A percentile compares a stretch with the other conserved stretches of the same genome.
These are phyloP conservation scores for Oryzias javanicus DNA, from an alignment of 2,113 vertebrate species.

Conservation along the genomic window DNA sequence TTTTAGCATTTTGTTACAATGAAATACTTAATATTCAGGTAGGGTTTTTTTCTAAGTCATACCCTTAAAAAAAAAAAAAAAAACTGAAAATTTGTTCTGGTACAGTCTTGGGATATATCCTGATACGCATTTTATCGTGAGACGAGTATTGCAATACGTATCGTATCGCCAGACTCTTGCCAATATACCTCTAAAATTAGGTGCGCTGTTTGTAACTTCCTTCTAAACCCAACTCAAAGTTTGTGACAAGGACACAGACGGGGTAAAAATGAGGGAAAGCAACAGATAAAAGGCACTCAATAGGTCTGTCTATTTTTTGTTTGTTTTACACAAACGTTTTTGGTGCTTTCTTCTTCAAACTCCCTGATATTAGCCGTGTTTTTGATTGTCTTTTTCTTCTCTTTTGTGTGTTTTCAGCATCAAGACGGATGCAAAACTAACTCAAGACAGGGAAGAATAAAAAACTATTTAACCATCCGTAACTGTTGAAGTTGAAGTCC, in stretches of 20 bases:
- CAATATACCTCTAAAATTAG: conserved; percentile 37
- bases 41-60: too few relatives aligned
- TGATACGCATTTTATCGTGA: too few relatives aligned
- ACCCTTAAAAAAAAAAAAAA: too few relatives aligned
- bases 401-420: background rate
- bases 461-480: conserved; percentile 6
- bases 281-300: background rate
- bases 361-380: background rate
- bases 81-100: too few relatives aligned
- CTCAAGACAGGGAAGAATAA: conserved; percentile 1
- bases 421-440: background rate
- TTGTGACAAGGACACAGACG: conserved; percentile 27
- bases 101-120: too few relatives aligned
- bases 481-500: conserved; percentile 15
- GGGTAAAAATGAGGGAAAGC: conserved; percentile 2
- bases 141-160: too few relatives aligned
- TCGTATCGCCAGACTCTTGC: too few relatives aligned
- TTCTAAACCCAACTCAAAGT: conserved; percentile 29
- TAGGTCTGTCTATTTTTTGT: background rate
- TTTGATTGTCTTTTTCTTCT: background rate
- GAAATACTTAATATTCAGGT: too few relatives aligned
- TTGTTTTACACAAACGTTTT: background rate
- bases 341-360: background rate
- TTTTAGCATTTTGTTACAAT: too few relatives aligned
- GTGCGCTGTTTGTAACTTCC: conserved; percentile 30